phyloP scores from a whole-genome alignment of 2,888 invertebrate genomes.

The Xylota sylvarum region DNA sequence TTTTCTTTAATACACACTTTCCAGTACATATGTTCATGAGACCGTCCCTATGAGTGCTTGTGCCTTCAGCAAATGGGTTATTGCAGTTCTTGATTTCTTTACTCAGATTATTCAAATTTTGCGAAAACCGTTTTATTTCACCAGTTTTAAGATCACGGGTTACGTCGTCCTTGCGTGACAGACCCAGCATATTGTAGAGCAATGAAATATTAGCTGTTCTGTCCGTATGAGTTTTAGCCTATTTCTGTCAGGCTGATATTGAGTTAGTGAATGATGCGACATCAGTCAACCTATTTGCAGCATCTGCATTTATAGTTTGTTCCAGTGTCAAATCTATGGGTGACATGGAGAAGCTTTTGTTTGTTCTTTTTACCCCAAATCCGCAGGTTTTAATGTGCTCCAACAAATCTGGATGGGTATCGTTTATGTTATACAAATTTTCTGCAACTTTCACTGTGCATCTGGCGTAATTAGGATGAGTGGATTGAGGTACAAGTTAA shows the following conservation, averaged over 20 bases:
- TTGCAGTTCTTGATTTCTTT: no score
- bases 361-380: conserved; percentile 14
- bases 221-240: neutral
- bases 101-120: no score
- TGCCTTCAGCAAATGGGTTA: no score
- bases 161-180: conserved; percentile 14
- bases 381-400: neutral
- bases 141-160: neutral
- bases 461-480: conserved; percentile 28
- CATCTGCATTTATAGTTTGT: neutral
- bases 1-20: no score
- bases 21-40: no score
- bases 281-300: no score
- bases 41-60: no score
- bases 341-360: neutral
- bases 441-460: conserved; percentile 14
- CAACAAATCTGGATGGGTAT: conserved; percentile 10
- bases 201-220: conserved; percentile 37
- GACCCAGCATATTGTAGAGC: conserved; percentile 10
- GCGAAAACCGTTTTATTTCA: no score
- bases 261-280: no score
- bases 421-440: neutral
- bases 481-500: neutral
- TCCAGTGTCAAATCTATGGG: neutral
- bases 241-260: no score